phyloP scores from a whole-genome alignment of 2,888 invertebrate species.

The Seira sanloemensis region DNA sequence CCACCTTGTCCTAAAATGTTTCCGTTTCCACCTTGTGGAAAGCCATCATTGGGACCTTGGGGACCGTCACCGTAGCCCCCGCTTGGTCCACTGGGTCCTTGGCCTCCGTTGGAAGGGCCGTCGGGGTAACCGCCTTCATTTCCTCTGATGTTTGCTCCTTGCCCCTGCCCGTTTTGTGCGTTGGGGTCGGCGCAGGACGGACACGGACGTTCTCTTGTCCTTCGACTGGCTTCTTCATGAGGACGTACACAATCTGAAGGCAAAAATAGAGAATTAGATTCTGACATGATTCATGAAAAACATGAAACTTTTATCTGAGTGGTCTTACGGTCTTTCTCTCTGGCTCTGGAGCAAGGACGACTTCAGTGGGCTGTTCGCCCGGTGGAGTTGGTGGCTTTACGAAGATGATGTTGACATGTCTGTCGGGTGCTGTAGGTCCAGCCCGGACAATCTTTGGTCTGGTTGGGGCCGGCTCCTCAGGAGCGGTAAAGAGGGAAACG shows the following conservation, averaged over 20 bases:
- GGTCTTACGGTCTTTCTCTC: conserved; percentile 27
- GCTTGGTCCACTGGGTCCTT: conserved; percentile 22
- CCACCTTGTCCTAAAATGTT: conserved; percentile 8
- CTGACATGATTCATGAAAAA: background rate
- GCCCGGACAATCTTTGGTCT: conserved; percentile 55
- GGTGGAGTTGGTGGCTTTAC: conserved; percentile 37
- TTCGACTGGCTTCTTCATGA: conserved; percentile 44
- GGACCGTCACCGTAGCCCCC: conserved; percentile 3
- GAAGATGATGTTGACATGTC: conserved; percentile 49
- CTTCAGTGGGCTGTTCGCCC: conserved; percentile 42
- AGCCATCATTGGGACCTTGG: background rate
- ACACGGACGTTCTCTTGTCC: conserved; percentile 26
- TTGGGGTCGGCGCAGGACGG: conserved; percentile 18
- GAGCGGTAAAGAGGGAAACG: conserved; percentile 52
- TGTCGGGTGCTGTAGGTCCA: conserved; percentile 40
- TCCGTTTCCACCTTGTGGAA: background rate
- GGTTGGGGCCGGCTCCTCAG: conserved; percentile 52
- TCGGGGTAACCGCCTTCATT: background rate
- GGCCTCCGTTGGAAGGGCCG: conserved; percentile 15
- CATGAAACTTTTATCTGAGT: background rate
- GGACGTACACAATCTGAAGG: conserved; percentile 11
- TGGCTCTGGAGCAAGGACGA: conserved; percentile 35
- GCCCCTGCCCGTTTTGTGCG: conserved; percentile 32
- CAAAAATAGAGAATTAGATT: background rate
- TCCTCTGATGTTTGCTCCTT: conserved; percentile 13